A percentile compares a stretch with the other conserved stretches of the same genome.
Evolutionary conservation across 2,113 vertebrate species (phyloP).

Genomic region (Alouatta palliata): DNA sequence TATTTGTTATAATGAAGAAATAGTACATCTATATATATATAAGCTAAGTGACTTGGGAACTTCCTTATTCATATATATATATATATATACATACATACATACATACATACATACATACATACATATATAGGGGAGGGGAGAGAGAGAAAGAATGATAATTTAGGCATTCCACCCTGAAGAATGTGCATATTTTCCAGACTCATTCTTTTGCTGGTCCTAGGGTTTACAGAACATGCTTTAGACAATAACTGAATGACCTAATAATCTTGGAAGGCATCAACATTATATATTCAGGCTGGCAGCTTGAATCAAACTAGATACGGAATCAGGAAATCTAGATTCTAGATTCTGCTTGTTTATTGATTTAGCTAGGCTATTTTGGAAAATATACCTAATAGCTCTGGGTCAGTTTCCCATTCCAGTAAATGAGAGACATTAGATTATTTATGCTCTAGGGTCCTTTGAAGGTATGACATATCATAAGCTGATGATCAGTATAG

Average conservation of each 20-base stretch:
- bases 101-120: too few species aligned
- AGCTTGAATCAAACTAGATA: not conserved
- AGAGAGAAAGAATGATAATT: too few species aligned
- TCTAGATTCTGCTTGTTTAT: not conserved
- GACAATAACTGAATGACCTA: not conserved
- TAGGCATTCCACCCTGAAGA: not conserved
- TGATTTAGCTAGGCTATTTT: not conserved
- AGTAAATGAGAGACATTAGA: not conserved
- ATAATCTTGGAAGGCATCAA: not conserved
- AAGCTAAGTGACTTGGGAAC: too few species aligned
- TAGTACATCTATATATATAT: not conserved
- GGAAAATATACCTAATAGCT: not conserved
- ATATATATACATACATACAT: too few species aligned
- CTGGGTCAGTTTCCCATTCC: not conserved
- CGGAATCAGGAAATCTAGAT: not conserved
- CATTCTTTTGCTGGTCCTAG: not conserved
- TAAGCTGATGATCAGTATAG: not conserved
- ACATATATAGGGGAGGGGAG: too few species aligned
- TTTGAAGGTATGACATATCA: not conserved
- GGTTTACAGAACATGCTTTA: not conserved
- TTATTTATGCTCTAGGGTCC: not conserved
- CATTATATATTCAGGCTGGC: not conserved
- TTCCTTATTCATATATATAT: too few species aligned
- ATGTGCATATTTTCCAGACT: not conserved
- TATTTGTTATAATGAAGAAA: not conserved